Conservation (phyloP, 2,113 vertebrate genomes). For the Corvus moneduloides region DNA sequence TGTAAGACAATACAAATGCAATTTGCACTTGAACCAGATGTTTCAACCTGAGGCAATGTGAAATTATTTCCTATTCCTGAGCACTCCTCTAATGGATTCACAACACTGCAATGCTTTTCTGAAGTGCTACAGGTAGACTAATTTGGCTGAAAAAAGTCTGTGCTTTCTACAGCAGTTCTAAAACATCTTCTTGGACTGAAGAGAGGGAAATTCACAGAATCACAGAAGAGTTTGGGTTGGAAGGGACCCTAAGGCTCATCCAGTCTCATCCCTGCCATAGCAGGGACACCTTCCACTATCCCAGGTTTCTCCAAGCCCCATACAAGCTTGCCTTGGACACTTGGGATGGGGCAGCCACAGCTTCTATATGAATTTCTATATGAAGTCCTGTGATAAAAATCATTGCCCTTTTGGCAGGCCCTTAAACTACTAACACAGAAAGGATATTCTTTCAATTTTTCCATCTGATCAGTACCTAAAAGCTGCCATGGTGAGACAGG, state of each 20-base stretch:
- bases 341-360: background rate
- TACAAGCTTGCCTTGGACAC: background rate
- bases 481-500: background rate
- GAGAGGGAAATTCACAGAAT: background rate
- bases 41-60: background rate
- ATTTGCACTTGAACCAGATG: conserved; percentile 25
- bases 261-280: too few relatives aligned
- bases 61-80: conserved; percentile 20
- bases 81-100: background rate
- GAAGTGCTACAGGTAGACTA: background rate
- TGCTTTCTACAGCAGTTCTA: background rate
- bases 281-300: background rate
- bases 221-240: too few relatives aligned
- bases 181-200: background rate
- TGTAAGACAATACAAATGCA: background rate
- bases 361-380: background rate
- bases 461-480: background rate
- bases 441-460: background rate
- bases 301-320: background rate
- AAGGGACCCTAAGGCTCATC: background rate
- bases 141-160: background rate
- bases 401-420: background rate
- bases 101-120: background rate
- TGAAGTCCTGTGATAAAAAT: background rate
- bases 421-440: background rate